A percentile compares a stretch with the other conserved stretches of the same genome.
Evolutionary conservation across 2,797 vertebrate genomes (phyloP).

Genomic region (Glyptemys insculpta): DNA sequence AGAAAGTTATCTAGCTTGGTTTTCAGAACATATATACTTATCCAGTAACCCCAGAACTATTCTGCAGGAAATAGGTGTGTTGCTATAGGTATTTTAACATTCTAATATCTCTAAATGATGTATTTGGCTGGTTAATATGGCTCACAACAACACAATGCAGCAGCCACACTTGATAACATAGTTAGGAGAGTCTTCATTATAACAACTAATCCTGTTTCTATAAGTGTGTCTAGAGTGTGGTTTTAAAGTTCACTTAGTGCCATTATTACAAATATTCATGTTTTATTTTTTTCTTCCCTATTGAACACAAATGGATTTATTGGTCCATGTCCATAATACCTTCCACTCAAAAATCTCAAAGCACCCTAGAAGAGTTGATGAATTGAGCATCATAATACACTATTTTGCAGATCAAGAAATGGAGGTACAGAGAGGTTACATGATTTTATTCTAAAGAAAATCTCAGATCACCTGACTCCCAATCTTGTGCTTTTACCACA

Average conservation of each 20-base stretch:
- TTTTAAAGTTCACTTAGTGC: not conserved
- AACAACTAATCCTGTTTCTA: not conserved
- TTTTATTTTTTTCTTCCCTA: not conserved
- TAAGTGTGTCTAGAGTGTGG: not conserved
- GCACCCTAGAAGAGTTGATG: not conserved
- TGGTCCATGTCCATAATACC: fast-evolving
- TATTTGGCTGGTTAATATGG: not conserved
- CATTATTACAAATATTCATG: not conserved
- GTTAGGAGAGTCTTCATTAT: not conserved
- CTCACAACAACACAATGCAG: not conserved
- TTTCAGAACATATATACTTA: not conserved
- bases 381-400: not conserved
- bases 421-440: not conserved
- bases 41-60: not conserved
- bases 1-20: not conserved
- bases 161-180: not conserved
- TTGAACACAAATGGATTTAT: not conserved
- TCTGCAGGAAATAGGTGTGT: not conserved
- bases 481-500: not conserved
- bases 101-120: not conserved
- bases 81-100: not conserved
- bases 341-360: not conserved
- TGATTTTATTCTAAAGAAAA: not conserved
- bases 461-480: not conserved
- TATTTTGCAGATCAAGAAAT: not conserved